phyloP scores from a whole-genome alignment of 2,888 invertebrate species.

The Ashinkailepas kermadecensis region DNA sequence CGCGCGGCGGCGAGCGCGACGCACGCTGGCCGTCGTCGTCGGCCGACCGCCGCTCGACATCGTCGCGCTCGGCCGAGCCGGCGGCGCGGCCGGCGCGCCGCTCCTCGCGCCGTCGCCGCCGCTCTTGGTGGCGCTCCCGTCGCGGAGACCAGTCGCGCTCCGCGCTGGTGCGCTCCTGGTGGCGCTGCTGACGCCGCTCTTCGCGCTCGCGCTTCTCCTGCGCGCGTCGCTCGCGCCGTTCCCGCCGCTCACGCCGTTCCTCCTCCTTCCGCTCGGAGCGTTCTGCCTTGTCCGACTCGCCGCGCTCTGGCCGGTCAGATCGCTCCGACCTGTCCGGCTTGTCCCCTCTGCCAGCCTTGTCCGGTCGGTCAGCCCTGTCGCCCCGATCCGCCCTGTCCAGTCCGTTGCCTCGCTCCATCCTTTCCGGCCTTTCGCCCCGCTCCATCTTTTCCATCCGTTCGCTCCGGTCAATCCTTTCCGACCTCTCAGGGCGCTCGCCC shows the following conservation, averaged over 20 bases:
- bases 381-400: no score
- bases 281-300: background rate
- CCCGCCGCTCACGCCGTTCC: background rate
- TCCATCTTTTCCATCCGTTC: no score
- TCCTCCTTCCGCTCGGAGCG: background rate
- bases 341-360: background rate
- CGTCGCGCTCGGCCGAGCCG: conserved; percentile 18
- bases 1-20: background rate
- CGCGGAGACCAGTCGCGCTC: conserved; percentile 21
- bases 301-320: background rate
- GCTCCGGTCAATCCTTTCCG: background rate
- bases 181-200: background rate
- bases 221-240: background rate
- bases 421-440: no score
- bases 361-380: no score
- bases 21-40: background rate
- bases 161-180: background rate
- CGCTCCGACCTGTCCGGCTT: background rate
- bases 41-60: conserved; percentile 20
- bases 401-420: no score
- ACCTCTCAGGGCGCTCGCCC: background rate
- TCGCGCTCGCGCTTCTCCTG: conserved; percentile 1
- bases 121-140: conserved; percentile 1
- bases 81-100: conserved; percentile 20
- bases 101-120: conserved; percentile 21